Base-by-base conservation (phyloP, 2,113 vertebrate species). In the Spheniscus mendiculus region DNA sequence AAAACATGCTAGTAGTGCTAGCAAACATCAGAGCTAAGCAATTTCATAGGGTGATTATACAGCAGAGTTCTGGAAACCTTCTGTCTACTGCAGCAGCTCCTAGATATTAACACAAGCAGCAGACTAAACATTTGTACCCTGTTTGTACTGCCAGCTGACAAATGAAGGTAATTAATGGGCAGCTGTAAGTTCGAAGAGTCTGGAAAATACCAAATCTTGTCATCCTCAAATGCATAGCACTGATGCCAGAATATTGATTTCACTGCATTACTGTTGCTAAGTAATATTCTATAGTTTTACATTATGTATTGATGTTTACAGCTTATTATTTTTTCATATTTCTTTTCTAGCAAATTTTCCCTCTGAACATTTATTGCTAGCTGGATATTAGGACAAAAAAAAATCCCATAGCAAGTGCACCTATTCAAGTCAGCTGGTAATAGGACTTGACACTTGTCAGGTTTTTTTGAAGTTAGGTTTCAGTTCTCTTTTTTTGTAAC, bases 81-180 rank as follows among this genome's bases (percentile, higher is more conserved):
- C 94, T 89, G 89, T 95, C 95, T 89, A n/a, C 89, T 93, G 50
- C 86, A 95, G 50, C 74, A 95, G 53, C 74, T 96, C 86, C 71
- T 91, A 96, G 88, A 96, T 97, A 94, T 90, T 98, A 98, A 98
- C 45, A 96, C 96, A 96, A 97, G 95, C 91, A 96, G 96, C 97
- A 98, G 98, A 98, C 98, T 98, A 98, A 98, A 98, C 97, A 98
- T 94, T 96, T 92, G 97, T 93, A 96, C 93, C 96, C 72, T 96
- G 93, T 96, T 94, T 97, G 93, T 92, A 91, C 91, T 97, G 95
- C 94, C 96, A 97, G 96, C 94, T 97, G 96, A 98, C 87, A 98
- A 97, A 98, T 71, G 63, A 96, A 98, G 79, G 95, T 98, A 98
- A 98, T 98, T 98, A 98, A 98, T 98, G 92, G 93, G 95, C 94